Evolutionary conservation across 2,113 vertebrate species (phyloP).

Genomic region (Phaethornis superciliosus): DNA sequence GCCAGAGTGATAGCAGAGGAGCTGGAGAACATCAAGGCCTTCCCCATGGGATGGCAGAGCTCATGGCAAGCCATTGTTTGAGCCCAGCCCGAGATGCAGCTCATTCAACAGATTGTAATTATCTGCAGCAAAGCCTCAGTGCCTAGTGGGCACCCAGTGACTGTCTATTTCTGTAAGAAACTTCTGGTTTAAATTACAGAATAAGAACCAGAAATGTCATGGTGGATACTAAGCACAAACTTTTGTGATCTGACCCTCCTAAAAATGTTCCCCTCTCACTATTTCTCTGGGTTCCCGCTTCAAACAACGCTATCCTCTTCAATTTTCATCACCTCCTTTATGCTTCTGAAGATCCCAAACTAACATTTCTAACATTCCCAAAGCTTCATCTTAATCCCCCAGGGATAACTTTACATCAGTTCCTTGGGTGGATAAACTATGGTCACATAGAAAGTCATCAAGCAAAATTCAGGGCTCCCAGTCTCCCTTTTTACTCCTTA

Average conservation of each 20-base stretch:
- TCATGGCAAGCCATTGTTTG: slow-evolving; percentile 28
- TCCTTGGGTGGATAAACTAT: not conserved
- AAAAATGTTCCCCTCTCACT: not conserved
- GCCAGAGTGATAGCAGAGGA: not conserved
- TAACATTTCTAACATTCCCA: slow-evolving; percentile 50
- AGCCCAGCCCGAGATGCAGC: not conserved
- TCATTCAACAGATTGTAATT: slow-evolving; percentile 46
- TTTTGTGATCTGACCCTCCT: slow-evolving; percentile 27
- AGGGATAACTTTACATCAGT: not conserved
- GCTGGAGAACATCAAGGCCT: slow-evolving; percentile 18
- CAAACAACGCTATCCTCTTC: slow-evolving; percentile 6
- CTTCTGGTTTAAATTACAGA: slow-evolving; percentile 8
- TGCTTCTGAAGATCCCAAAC: slow-evolving; percentile 34
- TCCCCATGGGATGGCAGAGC: not conserved
- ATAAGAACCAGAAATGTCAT: slow-evolving; percentile 45
- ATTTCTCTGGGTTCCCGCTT: slow-evolving; percentile 13
- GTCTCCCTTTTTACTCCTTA: not conserved
- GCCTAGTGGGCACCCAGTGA: slow-evolving; percentile 57
- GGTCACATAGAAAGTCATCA: not conserved
- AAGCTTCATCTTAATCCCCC: slow-evolving; percentile 35
- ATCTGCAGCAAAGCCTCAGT: slow-evolving; percentile 4
- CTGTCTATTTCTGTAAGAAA: slow-evolving; percentile 52
- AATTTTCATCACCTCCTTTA: slow-evolving; percentile 18
- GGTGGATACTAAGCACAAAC: slow-evolving; percentile 10
- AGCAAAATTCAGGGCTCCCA: not conserved